Evolutionary conservation across 2,113 vertebrate species (phyloP), one percentile per base, ranked within the genome.

Genomic region (Eidolon helvum): DNA sequence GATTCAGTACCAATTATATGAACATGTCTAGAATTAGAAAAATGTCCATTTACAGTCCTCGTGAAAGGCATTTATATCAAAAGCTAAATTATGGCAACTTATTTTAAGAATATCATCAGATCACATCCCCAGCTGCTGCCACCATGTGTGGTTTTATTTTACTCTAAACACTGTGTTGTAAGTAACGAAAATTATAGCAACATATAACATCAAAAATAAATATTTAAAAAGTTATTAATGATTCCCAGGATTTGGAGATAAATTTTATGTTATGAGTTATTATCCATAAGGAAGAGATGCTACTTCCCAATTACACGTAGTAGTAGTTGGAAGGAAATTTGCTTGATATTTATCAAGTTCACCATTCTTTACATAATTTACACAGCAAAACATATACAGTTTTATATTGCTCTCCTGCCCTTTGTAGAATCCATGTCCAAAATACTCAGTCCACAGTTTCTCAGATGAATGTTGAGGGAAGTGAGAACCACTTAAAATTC

Each of bases 111-210:
- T 48, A 26, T 91, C 94, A 89, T 75, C 68, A 28, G 84, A 53
- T 83, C 96, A 97, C 87, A 94, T 95, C 97, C 85, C 92, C 97
- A 98, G 92, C 93, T 95, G 78, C 92, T 65, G 2, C 72, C 95
- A 95, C 93, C 55, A 69, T 90, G 72, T 57, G 55, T 83, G 95
- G 65, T 82, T 97, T 98, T 94, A 80, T 71, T 98, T 97, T 95
- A 96, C 93, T 78, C 96, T 75, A 95, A 94, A 91, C 50, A 30
- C 90, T 97, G 21, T 48, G 35, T 95, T 97, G 89, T 91, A 96
- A 97, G 93, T 94, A 96, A 90, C 84, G 69, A 97, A 95, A 98
- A 96, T 97, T 78, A 91, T 93, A 95, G 83, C 69, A 88, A 74
- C 94, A 93, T 72, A 94, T 82, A 90, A 95, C 91, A 94, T 92